These are phyloP conservation scores for Xestoiulus laeticollis DNA, from an alignment of 2,888 invertebrate species.

Conservation along the genomic window DNA sequence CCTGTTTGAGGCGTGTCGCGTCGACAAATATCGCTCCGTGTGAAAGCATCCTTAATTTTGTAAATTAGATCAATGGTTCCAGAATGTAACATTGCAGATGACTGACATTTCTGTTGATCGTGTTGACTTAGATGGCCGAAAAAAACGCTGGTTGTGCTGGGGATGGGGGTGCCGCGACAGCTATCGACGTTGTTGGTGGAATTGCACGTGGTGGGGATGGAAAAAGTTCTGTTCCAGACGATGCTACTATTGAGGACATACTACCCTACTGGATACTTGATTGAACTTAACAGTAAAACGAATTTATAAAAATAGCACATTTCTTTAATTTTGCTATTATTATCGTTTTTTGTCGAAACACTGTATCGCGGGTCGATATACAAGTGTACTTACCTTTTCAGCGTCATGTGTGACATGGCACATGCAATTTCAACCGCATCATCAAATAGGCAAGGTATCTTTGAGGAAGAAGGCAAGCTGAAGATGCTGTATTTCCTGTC, in stretches of 20 bases:
- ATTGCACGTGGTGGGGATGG: conserved; percentile 49
- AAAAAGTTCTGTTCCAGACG: conserved; percentile 44
- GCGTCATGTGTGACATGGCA: neutral
- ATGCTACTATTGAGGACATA: conserved; percentile 5
- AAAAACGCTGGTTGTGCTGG: conserved; percentile 44
- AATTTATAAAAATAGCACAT: neutral
- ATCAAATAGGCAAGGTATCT: neutral
- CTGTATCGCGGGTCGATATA: neutral
- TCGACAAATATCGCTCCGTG: too few species aligned
- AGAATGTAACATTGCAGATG: neutral
- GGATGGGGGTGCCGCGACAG: conserved; percentile 12
- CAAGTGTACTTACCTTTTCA: neutral
- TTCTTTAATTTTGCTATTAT: neutral
- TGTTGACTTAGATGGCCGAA: conserved; percentile 27
- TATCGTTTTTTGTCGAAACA: neutral
- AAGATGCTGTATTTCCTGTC: neutral
- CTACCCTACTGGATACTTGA: neutral
- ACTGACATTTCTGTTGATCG: conserved; percentile 10
- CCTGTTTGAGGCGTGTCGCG: too few species aligned
- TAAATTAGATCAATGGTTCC: neutral
- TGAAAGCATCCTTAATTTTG: neutral
- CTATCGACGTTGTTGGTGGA: conserved; percentile 46
- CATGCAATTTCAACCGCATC: neutral
- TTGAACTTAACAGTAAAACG: neutral
- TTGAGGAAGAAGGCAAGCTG: neutral